Evolutionary conservation across 1,140 invertebrate genomes (phyloP), one percentile per base, ranked within the genome.

Genomic region (Octopus sinensis): DNA sequence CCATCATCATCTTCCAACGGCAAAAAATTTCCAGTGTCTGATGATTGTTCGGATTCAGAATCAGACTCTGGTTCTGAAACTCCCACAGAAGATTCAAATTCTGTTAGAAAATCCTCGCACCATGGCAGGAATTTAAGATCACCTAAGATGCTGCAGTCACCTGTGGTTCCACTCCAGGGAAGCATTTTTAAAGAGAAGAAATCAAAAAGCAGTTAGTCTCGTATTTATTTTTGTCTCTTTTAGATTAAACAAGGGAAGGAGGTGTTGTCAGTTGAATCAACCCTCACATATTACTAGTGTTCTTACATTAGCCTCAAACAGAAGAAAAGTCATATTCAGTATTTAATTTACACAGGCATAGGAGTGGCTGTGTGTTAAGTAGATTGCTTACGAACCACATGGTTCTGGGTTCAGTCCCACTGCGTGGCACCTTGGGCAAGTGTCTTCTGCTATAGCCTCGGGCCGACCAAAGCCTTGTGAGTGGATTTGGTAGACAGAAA

Each of bases 111-210:
- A 17, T 73, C 5, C 5, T 9, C 5, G 17, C 17, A 13, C 30
- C 68, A 13, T 73, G 17, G 17, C 68, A 9, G 13, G 30, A 73
- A 17, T n/a, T 73, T 73, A 73, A 73, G 92, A 83, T 93, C 92
- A 89, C 94, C 93, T 85, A 78, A 89, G 56, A 92, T 93, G 80
- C 54, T 81, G 23, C 54, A 80, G 4, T 68, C 79, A 51, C 79
- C 71, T 30, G 62, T 71, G 30, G 30, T 80, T n/a, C 56, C 71
- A 5, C n/a, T 68, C 5, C 56, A 80, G 30, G 71, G 79, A 53
- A 71, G 79, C 51, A 77, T 77, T 53, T 77, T 68, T 9, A 71
- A 71, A 30, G 51, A 80, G 30, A 43, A 51, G 52, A 68, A 52
- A 13, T n/a, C 62, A 30, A 78, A 17, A 54, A n/a, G 52, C n/a